These are phyloP conservation scores for Orius laevigatus DNA, from an alignment of 1,140 invertebrate genomes.

Conservation along the genomic window DNA sequence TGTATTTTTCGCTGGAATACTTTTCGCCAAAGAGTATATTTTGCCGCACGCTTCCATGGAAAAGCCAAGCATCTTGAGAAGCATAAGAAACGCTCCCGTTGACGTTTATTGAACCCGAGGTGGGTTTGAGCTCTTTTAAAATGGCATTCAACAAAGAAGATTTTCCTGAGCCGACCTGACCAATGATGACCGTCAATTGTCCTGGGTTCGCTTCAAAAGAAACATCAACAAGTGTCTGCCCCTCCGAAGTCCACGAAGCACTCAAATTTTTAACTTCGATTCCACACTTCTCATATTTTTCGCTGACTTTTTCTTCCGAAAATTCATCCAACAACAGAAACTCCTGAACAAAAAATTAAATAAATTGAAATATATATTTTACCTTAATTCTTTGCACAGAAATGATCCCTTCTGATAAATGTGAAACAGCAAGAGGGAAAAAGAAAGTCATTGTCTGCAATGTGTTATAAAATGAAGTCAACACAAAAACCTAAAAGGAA, in stretches of 20 bases:
- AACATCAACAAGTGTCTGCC: slow-evolving; percentile 37
- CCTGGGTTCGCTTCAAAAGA: slow-evolving; percentile 44
- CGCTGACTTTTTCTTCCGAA: too few relatives aligned
- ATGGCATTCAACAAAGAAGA: slow-evolving; percentile 58
- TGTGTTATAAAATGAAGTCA: slow-evolving; percentile 55
- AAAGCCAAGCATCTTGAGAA: slow-evolving; percentile 63
- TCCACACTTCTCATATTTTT: too few relatives aligned
- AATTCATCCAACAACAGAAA: too few relatives aligned
- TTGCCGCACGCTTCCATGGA: slow-evolving; percentile 44
- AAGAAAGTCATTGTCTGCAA: slow-evolving; percentile 54
- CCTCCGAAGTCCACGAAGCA: too few relatives aligned
- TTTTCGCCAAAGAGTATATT: slow-evolving; percentile 65
- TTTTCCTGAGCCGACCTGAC: slow-evolving; percentile 69
- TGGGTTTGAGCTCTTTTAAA: slow-evolving; percentile 46
- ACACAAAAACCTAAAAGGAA: slow-evolving; percentile 40
- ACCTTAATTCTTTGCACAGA: slow-evolving; percentile 43
- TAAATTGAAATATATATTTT: too few relatives aligned
- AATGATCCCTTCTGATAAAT: slow-evolving; percentile 40
- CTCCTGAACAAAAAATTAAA: too few relatives aligned
- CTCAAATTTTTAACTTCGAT: too few relatives aligned
- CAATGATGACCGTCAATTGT: slow-evolving; percentile 57
- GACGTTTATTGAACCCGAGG: slow-evolving; percentile 41
- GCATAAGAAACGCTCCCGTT: slow-evolving; percentile 48
- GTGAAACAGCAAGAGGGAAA: slow-evolving; percentile 46
- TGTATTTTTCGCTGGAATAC: slow-evolving; percentile 44